phyloP scores from a whole-genome alignment of 2,797 vertebrate genomes.

The Sciaenops ocellatus region DNA sequence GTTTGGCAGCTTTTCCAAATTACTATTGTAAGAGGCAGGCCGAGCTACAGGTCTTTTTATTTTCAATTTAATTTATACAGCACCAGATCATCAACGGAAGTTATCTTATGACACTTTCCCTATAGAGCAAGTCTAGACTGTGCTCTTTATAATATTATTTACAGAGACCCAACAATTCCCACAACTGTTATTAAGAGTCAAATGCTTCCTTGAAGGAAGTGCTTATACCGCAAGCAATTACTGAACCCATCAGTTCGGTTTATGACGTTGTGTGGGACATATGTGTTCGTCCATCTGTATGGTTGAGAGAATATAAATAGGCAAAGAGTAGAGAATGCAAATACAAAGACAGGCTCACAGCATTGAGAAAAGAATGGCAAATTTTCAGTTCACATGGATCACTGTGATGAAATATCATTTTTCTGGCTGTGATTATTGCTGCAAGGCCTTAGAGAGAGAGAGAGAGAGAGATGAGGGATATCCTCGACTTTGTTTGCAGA shows the following conservation, averaged over 20 bases:
- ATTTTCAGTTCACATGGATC: conserved; percentile 52
- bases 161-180: not conserved
- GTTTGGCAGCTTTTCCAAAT: not conserved
- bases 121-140: no score
- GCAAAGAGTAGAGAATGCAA: not conserved
- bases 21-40: not conserved
- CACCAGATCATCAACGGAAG: no score
- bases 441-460: conserved; percentile 47
- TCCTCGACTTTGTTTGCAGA: conserved; percentile 67
- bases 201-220: not conserved
- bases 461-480: conserved; percentile 51
- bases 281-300: not conserved
- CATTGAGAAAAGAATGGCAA: conserved; percentile 33
- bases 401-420: conserved; percentile 45
- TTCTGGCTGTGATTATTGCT: conserved; percentile 50
- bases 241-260: conserved; percentile 7
- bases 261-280: not conserved
- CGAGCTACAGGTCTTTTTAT: no score
- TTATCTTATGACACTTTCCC: no score
- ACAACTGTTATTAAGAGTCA: not conserved
- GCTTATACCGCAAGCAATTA: not conserved
- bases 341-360: conserved; percentile 1
- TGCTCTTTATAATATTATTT: no score
- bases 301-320: not conserved
- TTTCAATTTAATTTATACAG: no score